Conservation (phyloP, 2,113 vertebrate species). For the Cathartes aura region DNA sequence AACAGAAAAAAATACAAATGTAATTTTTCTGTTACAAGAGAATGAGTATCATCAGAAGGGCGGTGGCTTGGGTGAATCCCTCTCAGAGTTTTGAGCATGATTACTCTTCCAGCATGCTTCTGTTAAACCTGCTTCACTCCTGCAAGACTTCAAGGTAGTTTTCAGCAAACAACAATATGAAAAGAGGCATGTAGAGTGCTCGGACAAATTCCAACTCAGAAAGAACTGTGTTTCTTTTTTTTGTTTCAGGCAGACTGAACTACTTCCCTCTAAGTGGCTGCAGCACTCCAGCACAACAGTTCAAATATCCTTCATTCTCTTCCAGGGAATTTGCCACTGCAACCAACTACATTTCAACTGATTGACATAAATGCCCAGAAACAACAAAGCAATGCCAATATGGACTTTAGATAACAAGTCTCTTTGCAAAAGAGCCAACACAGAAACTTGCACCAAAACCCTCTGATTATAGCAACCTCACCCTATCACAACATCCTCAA, state of each 20-base stretch:
- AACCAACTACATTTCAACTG: not conserved
- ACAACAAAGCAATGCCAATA: not conserved
- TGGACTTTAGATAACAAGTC: not conserved
- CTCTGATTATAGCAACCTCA: not conserved
- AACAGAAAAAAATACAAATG: not conserved
- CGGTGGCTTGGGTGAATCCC: not conserved
- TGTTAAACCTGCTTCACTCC: not conserved
- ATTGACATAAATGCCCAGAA: not conserved
- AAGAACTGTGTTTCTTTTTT: not conserved
- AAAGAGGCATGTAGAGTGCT: not conserved
- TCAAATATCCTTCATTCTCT: not conserved
- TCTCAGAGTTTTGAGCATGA: not conserved
- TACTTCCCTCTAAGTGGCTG: not conserved
- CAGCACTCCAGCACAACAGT: not conserved
- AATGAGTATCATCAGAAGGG: not conserved
- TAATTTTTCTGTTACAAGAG: not conserved
- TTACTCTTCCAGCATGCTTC: not conserved
- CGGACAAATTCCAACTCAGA: not conserved
- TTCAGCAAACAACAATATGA: not conserved
- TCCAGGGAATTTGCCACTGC: not conserved
- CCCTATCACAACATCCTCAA: not conserved
- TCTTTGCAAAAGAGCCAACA: not conserved
- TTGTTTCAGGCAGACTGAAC: not conserved
- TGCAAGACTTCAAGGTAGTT: not conserved
- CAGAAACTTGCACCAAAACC: not conserved